phyloP scores from a whole-genome alignment of 2,888 invertebrate species.

The Eurois occulta region DNA sequence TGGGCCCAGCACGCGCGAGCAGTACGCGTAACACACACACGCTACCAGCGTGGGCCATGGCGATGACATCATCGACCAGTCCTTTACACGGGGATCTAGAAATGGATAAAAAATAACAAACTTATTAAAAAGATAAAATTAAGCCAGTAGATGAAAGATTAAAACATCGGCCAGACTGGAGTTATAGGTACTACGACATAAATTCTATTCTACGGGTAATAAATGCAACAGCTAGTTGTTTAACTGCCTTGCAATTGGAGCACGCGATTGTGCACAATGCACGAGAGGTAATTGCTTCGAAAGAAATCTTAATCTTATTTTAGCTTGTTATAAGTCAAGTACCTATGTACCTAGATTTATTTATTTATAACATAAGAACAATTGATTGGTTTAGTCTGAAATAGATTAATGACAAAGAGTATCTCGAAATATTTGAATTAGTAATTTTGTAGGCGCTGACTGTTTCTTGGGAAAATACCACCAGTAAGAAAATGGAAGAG shows the following conservation, averaged over 20 bases:
- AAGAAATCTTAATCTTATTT: conserved; percentile 20
- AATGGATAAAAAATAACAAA: conserved; percentile 61
- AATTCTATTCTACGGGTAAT: conserved; percentile 2
- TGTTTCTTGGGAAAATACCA: conserved; percentile 18
- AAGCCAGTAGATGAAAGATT: neutral
- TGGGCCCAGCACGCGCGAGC: conserved; percentile 95
- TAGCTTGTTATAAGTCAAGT: neutral
- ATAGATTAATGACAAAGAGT: neutral
- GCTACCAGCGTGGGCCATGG: conserved; percentile 96
- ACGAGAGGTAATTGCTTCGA: conserved; percentile 13
- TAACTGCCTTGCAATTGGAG: conserved; percentile 5
- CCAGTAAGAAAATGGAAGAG: conserved; percentile 10
- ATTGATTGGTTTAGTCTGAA: neutral
- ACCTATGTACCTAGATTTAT: neutral
- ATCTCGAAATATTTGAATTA: conserved; percentile 9
- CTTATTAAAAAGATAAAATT: conserved; percentile 18
- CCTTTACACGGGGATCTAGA: conserved; percentile 96
- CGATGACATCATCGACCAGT: conserved; percentile 97
- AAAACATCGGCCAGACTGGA: neutral
- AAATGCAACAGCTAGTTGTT: conserved; percentile 16
- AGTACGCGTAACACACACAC: conserved; percentile 95
- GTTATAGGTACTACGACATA: neutral
- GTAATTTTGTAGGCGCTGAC: neutral
- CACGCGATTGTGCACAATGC: conserved; percentile 37
- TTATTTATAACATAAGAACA: too few relatives aligned